Base-by-base conservation (phyloP, 2,888 invertebrate genomes). In the Melieria crassipennis region DNA sequence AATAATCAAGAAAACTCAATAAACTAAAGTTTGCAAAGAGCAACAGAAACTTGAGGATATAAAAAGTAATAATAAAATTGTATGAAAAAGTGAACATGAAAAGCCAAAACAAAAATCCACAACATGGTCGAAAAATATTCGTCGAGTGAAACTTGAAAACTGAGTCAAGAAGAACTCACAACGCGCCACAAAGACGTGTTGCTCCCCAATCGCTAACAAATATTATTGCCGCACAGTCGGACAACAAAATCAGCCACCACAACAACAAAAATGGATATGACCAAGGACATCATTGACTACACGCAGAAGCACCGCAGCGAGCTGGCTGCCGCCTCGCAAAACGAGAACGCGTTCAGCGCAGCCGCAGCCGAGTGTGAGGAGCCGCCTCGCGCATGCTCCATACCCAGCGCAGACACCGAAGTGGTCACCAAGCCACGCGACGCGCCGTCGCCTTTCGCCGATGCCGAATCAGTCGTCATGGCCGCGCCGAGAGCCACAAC, bases 251-350 rank as follows among this genome's bases (percentile, higher is more conserved):
- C 4, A 16, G 50, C 30, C 42, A 16, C 6, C 11, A 61, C 16
- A 57, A 46, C 16, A 60, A 10, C 4, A 45, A 67, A 63, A 0
- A 84, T 84, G 84, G 84, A 84, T 77, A 81, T 84, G 82, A 83
- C 84, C 77, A 84, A 84, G 78, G 84, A 84, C 57, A 80, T 84
- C 7, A 80, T 82, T 62, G 84, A 84, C 68, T 84, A 81, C 66
- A 81, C 82, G 7, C 75, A 80, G 67, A 83, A 74, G 42, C 72
- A 30, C 2, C 30, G 30, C 30, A 30, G 3, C 30, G 30, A 30
- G 30, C 7, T 72, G 10, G 67, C 43, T 1, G 67, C 60, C n/a
- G 68, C 64, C 5, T 60, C 70, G 52, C 73, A 68, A 16, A 61
- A 7, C 1, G 65, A 64, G 11, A n/a, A 43, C 9, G 64, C 62